Evolutionary conservation across 2,797 vertebrate genomes (phyloP).

Genomic region (Cichlasoma orientale): DNA sequence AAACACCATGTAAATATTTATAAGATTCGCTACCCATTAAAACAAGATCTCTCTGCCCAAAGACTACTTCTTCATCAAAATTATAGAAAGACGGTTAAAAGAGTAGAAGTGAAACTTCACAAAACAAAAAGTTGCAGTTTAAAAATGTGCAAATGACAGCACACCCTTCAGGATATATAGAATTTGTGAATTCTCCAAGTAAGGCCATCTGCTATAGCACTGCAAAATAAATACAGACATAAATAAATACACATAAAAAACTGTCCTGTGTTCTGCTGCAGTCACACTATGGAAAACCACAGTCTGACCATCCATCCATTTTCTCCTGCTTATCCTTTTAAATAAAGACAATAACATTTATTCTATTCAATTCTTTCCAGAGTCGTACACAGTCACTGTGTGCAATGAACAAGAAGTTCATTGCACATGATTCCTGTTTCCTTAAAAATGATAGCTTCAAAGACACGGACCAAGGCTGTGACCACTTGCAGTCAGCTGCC

Average conservation of each 20-base stretch:
- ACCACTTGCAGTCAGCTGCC: background rate
- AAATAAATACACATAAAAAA: background rate
- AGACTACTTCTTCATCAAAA: background rate
- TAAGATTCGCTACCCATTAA: constrained; percentile 13
- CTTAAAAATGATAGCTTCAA: background rate
- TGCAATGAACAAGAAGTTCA: background rate
- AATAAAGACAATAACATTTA: no score
- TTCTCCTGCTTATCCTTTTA: no score
- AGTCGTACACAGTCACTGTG: background rate
- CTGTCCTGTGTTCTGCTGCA: no score
- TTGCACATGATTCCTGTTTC: background rate
- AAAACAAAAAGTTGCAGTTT: background rate
- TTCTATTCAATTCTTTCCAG: no score
- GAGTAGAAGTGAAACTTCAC: background rate
- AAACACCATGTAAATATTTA: constrained; percentile 4
- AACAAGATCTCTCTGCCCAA: constrained; percentile 1
- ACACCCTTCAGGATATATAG: background rate
- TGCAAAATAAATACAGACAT: background rate
- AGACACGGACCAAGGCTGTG: background rate
- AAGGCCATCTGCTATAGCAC: background rate
- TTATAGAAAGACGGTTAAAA: background rate
- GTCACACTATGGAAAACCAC: no score
- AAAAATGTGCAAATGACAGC: background rate
- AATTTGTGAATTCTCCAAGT: background rate
- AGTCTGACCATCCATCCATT: no score